Evolutionary conservation across 2,797 vertebrate genomes (phyloP).

Genomic region (Fringilla coelebs): DNA sequence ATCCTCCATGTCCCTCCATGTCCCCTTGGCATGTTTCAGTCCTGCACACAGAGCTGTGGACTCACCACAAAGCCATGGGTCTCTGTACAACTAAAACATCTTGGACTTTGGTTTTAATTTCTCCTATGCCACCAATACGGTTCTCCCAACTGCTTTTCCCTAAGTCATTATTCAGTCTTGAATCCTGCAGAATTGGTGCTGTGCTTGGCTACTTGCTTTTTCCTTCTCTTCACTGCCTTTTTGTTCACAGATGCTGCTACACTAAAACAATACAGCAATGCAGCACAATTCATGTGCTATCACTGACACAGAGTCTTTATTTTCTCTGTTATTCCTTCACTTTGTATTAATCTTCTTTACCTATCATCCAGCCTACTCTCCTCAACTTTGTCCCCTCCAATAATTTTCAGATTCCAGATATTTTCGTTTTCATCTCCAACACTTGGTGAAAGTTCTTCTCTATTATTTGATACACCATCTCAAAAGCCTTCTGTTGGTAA

Average conservation of each 20-base stretch:
- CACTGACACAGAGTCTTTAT: background rate
- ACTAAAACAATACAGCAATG: background rate
- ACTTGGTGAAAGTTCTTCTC: background rate
- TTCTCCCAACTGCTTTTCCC: background rate
- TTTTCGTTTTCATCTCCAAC: background rate
- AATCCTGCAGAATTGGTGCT: background rate
- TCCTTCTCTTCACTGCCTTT: background rate
- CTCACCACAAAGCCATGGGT: fast-evolving
- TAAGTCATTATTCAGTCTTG: background rate
- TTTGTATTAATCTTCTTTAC: background rate
- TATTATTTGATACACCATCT: background rate
- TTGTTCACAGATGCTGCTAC: background rate
- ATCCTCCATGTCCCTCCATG: fast-evolving
- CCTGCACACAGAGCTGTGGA: background rate
- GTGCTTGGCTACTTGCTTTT: background rate
- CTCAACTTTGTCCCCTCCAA: background rate
- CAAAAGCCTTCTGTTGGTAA: background rate
- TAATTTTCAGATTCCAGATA: background rate
- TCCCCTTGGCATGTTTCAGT: background rate
- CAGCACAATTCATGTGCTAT: background rate
- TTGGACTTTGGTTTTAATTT: background rate
- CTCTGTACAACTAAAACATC: background rate
- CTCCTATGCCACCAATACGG: background rate
- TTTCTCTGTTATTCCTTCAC: background rate
- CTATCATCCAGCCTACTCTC: background rate